Percentiles rank a stretch among this genome's conserved stretches.
Evolutionary conservation across 2,888 invertebrate genomes (phyloP).

Genomic region (Yponomeuta malinellus): DNA sequence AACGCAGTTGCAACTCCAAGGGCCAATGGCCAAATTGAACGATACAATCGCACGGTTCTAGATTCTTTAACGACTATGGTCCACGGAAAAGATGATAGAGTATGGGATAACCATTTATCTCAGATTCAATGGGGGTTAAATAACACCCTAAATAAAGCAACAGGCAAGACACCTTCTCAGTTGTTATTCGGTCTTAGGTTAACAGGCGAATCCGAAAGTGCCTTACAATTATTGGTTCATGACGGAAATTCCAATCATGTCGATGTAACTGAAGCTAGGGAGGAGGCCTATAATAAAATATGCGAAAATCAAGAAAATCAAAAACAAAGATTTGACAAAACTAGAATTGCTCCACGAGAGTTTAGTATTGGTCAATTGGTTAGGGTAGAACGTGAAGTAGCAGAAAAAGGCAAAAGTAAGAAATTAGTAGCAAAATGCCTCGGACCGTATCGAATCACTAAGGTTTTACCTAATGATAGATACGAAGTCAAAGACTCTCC

Average conservation of each 20-base stretch:
- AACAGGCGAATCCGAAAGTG: neutral
- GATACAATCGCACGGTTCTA: too few species aligned
- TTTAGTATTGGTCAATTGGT: neutral
- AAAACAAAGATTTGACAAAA: neutral
- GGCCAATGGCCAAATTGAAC: too few species aligned
- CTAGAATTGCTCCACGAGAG: neutral
- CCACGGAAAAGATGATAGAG: neutral
- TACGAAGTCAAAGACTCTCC: slow-evolving; percentile 12
- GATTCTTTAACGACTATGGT: too few species aligned
- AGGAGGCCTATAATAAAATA: slow-evolving; percentile 13
- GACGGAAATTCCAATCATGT: neutral
- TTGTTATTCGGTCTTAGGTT: slow-evolving; percentile 34
- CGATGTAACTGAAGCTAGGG: slow-evolving; percentile 2
- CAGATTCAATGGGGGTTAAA: slow-evolving; percentile 10
- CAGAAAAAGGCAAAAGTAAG: slow-evolving; percentile 19
- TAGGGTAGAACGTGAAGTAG: neutral
- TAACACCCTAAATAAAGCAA: slow-evolving; percentile 17
- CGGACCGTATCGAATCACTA: slow-evolving; percentile 17
- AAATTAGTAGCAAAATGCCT: slow-evolving; percentile 17
- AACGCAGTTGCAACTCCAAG: too few species aligned
- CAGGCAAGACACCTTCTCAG: slow-evolving; percentile 21
- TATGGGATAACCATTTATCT: slow-evolving; percentile 7
- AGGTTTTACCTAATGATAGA: slow-evolving; percentile 17
- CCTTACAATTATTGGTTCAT: neutral
- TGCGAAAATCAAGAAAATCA: neutral